phyloP scores from a whole-genome alignment of 2,888 invertebrate genomes.

The Tenthredo distinguenda region DNA sequence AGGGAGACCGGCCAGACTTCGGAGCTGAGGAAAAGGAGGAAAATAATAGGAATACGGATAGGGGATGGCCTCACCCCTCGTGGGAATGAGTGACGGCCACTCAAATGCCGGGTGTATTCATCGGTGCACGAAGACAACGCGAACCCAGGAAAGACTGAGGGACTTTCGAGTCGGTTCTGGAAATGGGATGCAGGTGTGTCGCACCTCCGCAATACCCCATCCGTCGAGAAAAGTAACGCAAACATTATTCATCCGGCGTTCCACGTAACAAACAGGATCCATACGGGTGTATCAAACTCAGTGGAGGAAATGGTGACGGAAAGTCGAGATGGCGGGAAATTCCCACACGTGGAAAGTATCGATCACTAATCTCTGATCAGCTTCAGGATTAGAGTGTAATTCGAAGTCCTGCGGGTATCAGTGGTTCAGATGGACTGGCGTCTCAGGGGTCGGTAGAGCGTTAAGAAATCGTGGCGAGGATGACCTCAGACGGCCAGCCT shows the following conservation, averaged over 20 bases:
- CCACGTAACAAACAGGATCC: background rate
- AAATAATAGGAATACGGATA: conserved; percentile 11
- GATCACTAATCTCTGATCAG: background rate
- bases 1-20: background rate
- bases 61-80: background rate
- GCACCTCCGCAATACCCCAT: conserved; percentile 17
- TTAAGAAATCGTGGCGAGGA: conserved; percentile 28
- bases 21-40: background rate
- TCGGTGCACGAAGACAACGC: conserved; percentile 38
- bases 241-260: conserved; percentile 11
- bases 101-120: conserved; percentile 33
- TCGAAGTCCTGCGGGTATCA: background rate
- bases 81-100: conserved; percentile 34
- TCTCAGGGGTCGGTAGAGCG: conserved; percentile 7
- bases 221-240: background rate
- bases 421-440: background rate
- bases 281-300: background rate
- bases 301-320: background rate
- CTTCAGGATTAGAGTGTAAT: background rate
- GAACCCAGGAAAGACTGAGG: background rate
- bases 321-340: background rate
- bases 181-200: conserved; percentile 25
- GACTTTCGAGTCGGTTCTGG: background rate
- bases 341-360: background rate
- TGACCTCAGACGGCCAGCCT: conserved; percentile 40